These are phyloP conservation scores for Allolobophora icterica DNA, from an alignment of 2,888 invertebrate genomes.

Conservation along the genomic window DNA sequence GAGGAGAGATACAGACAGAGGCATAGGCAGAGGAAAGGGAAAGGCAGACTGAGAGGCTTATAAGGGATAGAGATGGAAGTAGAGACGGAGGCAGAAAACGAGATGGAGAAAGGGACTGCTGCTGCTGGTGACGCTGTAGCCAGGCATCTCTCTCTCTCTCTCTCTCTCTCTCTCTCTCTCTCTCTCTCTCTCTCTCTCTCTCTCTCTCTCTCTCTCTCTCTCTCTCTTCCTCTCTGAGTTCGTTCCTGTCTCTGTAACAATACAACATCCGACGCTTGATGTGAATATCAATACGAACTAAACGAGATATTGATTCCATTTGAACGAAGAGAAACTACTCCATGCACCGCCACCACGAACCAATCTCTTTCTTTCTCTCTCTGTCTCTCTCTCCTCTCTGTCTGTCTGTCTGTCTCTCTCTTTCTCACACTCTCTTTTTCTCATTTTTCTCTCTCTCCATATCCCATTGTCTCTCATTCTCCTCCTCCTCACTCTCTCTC, in stretches of 20 bases:
- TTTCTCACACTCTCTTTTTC: too few relatives aligned
- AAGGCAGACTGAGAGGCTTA: too few relatives aligned
- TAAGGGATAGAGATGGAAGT: background rate
- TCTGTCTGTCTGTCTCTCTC: too few relatives aligned
- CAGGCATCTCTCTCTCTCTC: too few relatives aligned
- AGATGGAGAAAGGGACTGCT: background rate
- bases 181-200: too few relatives aligned
- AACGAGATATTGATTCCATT: conserved; percentile 18
- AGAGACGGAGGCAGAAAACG: background rate
- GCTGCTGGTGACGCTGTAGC: background rate
- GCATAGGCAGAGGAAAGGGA: background rate
- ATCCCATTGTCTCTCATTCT: too few relatives aligned
- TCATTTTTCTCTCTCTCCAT: too few relatives aligned
- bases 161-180: too few relatives aligned
- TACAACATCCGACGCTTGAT: background rate
- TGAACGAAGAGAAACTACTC: background rate
- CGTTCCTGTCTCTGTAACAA: background rate
- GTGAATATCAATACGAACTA: background rate
- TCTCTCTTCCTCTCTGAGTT: background rate
- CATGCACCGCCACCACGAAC: too few relatives aligned
- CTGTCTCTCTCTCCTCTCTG: background rate
- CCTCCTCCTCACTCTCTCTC: too few relatives aligned
- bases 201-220: too few relatives aligned
- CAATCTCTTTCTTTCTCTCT: background rate
- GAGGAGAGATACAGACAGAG: background rate